A percentile compares a stretch with the other conserved stretches of the same genome.
Evolutionary conservation across 2,797 vertebrate species (phyloP).

Genomic region (Ibycter americanus): DNA sequence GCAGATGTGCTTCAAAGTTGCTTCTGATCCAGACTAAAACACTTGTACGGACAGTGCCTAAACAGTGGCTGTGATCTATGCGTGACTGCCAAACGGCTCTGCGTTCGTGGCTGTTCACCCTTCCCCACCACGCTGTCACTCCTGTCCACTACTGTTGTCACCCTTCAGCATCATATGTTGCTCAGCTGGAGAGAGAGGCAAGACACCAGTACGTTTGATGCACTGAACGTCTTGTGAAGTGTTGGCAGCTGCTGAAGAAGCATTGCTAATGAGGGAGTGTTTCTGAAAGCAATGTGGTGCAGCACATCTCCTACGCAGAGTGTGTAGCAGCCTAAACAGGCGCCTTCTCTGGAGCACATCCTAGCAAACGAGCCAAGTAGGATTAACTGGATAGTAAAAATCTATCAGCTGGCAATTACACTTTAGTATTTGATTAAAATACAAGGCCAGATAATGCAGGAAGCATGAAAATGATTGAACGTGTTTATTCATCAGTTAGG

Average conservation of each 20-base stretch:
- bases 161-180: rapidly evolving
- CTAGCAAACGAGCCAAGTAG: background rate
- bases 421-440: background rate
- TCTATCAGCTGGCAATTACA: background rate
- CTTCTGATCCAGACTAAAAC: background rate
- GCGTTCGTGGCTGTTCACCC: rapidly evolving
- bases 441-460: background rate
- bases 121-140: background rate
- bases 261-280: background rate
- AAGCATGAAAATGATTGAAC: background rate
- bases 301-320: background rate
- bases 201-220: rapidly evolving
- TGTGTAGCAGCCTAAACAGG: background rate
- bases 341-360: background rate
- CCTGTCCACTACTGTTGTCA: background rate
- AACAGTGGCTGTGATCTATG: background rate
- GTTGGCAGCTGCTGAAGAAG: background rate
- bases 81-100: background rate
- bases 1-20: background rate
- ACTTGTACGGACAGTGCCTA: rapidly evolving
- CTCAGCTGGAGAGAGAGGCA: background rate
- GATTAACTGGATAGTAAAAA: background rate
- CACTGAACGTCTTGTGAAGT: background rate
- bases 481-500: background rate
- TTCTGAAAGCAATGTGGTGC: background rate